These are phyloP conservation scores for Ornithorhynchus anatinus DNA, from an alignment of 2,113 vertebrate genomes.

Conservation along the genomic window DNA sequence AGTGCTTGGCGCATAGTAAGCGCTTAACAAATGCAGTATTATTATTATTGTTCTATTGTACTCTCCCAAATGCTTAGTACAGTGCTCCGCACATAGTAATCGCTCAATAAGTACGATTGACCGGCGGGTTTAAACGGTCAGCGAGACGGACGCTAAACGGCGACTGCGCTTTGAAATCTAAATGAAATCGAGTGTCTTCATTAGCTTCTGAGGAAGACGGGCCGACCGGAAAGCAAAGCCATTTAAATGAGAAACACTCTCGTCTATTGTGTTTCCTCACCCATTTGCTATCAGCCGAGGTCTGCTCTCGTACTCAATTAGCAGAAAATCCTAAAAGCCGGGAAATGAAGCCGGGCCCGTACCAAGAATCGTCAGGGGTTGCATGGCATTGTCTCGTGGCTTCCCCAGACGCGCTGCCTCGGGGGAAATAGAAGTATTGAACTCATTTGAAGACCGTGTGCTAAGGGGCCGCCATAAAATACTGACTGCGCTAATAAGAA, in stretches of 20 bases:
- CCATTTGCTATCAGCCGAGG: not conserved
- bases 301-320: slow-evolving; percentile 45
- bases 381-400: too few species aligned
- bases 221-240: slow-evolving; percentile 64
- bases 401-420: too few species aligned
- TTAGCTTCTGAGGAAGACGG: slow-evolving; percentile 70
- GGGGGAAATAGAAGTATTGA: too few species aligned
- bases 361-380: not conserved
- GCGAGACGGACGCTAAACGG: slow-evolving; percentile 67
- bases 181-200: slow-evolving; percentile 69
- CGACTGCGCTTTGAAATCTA: slow-evolving; percentile 68
- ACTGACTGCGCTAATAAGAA: too few species aligned
- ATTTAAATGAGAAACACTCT: slow-evolving; percentile 68
- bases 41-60: too few species aligned
- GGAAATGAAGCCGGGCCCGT: not conserved
- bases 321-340: slow-evolving; percentile 36
- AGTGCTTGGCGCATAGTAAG: too few species aligned
- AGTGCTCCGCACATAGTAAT: too few species aligned
- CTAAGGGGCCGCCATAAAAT: too few species aligned
- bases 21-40: too few species aligned
- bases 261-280: slow-evolving; percentile 28
- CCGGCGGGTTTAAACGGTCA: slow-evolving; percentile 62
- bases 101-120: too few species aligned
- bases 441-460: too few species aligned
- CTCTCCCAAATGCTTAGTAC: too few species aligned